Evolutionary conservation across 2,888 invertebrate genomes (phyloP), one percentile per base, ranked within the genome.

Genomic region (Palloptera scutellata): DNA sequence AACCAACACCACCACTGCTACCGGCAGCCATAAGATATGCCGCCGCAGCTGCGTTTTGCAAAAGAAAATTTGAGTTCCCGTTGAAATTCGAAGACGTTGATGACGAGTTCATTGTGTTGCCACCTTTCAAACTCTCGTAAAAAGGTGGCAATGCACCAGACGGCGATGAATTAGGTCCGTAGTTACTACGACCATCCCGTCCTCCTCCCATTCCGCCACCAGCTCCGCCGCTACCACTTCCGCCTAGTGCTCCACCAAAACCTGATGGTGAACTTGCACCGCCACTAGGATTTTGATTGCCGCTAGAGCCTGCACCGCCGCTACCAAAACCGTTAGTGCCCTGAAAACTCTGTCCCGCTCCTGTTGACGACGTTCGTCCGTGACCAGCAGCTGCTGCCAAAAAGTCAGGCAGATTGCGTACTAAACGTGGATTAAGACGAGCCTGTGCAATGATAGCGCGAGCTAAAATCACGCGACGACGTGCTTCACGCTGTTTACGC

Each of bases 81-180:
- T 78, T 76, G 15, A 76, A 78, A 77, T 89, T 89, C 2, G 79
- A 75, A 10, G 90, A 90, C 79, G 53, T 58, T 20, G 69, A 61
- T n/a, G 69, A 70, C 6, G 75, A 74, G 57, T 88, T 88, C 60
- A 88, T 87, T 12, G 89, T 88, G 73, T 92, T 93, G 13, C 93
- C 93, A 61, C 91, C 90, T 83, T 95, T 95, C 0, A 95, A 87
- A 11, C 93, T 93, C 85, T 94, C 94, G 83, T 94, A 94, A 79
- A 95, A 95, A 1, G 94, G 94, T n/a, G 95, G 95, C 70, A 95
- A 86, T 62, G 93, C 93, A 13, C 93, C 94, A 0, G 93, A 94
- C 1, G 94, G 94, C 62, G 94, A 94, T 76, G 94, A 94, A 75
- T 93, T 94, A 9, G 94, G 94, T 2, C 94, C 94, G 81, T 94